Conservation (phyloP, 2,888 invertebrate genomes). For the Carpatolechia fugitivella region DNA sequence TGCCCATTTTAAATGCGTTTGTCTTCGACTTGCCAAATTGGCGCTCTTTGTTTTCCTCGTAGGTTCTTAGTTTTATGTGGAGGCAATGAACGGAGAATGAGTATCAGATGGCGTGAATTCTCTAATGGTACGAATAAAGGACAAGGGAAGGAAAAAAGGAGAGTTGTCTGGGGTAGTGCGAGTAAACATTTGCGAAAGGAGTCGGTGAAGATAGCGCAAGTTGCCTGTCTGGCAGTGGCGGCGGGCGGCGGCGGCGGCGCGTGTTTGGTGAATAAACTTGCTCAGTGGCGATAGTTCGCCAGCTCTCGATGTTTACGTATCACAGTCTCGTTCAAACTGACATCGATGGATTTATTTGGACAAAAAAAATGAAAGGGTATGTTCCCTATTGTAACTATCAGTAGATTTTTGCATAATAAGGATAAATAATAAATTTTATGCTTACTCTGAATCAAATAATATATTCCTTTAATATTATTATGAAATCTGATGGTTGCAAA, state of each 20-base stretch:
- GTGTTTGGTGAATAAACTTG: slow-evolving; percentile 67
- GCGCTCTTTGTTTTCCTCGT: slow-evolving; percentile 69
- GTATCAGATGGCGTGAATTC: slow-evolving; percentile 21
- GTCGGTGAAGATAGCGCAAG: slow-evolving; percentile 19
- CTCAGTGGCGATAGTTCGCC: slow-evolving; percentile 51
- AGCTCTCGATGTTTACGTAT: slow-evolving; percentile 57
- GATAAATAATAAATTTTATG: too few species aligned
- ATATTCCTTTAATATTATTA: too few species aligned
- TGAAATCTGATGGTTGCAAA: slow-evolving; percentile 6
- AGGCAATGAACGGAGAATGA: slow-evolving; percentile 23
- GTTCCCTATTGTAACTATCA: too few species aligned
- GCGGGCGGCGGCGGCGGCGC: slow-evolving; percentile 29
- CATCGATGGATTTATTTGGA: slow-evolving; percentile 43
- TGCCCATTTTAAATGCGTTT: slow-evolving; percentile 79
- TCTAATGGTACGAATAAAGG: slow-evolving; percentile 20
- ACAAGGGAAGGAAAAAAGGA: slow-evolving; percentile 38
- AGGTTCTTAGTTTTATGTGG: slow-evolving; percentile 55
- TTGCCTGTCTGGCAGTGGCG: slow-evolving; percentile 21
- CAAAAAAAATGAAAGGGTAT: slow-evolving; percentile 14
- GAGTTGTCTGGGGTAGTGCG: slow-evolving; percentile 49
- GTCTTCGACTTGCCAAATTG: slow-evolving; percentile 77
- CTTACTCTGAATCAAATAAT: too few species aligned
- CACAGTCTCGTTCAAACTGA: slow-evolving; percentile 46
- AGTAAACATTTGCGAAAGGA: slow-evolving; percentile 63
- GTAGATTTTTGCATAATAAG: not conserved